Conservation (phyloP, 1,140 invertebrate genomes). For the Brachionus koreanus region DNA sequence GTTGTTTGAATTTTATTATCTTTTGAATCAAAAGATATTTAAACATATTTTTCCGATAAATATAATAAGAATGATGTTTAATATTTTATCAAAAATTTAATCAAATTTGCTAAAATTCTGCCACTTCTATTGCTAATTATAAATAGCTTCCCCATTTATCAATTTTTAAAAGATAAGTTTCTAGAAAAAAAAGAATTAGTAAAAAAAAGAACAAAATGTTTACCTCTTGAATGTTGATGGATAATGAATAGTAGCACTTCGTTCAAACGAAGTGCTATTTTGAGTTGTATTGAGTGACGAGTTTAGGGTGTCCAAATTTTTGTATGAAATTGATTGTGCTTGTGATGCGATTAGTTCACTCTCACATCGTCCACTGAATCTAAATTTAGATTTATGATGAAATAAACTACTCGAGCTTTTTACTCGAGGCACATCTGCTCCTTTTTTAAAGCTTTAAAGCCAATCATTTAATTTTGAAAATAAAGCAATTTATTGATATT, state of each 20-base stretch:
- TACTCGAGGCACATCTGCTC: constrained; percentile 6
- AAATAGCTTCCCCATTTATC: too few relatives aligned
- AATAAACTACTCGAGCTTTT: constrained; percentile 40
- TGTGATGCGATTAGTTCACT: constrained; percentile 35
- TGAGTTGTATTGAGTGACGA: background rate
- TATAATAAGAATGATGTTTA: too few relatives aligned
- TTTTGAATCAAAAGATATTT: too few relatives aligned
- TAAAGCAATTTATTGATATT: background rate
- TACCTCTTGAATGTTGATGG: background rate
- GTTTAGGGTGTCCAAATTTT: background rate
- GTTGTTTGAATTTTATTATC: too few relatives aligned
- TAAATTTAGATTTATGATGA: constrained; percentile 12
- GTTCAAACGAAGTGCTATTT: background rate
- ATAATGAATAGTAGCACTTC: background rate
- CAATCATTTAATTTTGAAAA: background rate
- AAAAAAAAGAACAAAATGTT: background rate
- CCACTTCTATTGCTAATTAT: too few relatives aligned
- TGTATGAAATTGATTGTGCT: background rate
- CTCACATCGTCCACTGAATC: constrained; percentile 35
- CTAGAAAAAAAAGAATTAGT: too few relatives aligned
- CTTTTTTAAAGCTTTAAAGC: constrained; percentile 26
- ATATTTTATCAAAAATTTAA: too few relatives aligned
- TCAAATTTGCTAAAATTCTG: too few relatives aligned
- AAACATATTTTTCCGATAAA: too few relatives aligned
- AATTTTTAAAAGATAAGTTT: too few relatives aligned